Conservation (phyloP, 2,797 vertebrate species). For the Rhinophrynus dorsalis region DNA sequence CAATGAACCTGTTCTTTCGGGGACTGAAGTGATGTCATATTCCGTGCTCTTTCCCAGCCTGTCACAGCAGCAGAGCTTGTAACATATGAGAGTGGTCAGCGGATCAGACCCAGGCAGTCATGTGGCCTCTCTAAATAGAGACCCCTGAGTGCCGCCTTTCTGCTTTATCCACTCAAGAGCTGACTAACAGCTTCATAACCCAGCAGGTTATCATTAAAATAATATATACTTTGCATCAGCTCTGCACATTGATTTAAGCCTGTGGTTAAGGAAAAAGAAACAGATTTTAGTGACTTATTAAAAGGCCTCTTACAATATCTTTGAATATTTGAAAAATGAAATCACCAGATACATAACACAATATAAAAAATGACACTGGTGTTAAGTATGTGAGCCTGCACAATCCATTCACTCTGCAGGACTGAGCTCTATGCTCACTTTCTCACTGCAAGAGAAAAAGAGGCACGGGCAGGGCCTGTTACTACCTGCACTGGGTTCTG, state of each 20-base stretch:
- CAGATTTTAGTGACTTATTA: constrained; percentile 47
- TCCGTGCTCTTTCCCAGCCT: neutral
- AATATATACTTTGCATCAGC: constrained; percentile 48
- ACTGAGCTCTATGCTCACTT: neutral
- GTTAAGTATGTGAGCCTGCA: constrained; percentile 23
- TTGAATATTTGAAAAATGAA: constrained; percentile 46
- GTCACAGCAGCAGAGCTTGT: neutral
- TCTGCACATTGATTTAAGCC: constrained; percentile 47
- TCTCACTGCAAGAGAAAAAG: neutral
- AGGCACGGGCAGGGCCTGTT: neutral
- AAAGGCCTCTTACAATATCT: constrained; percentile 40
- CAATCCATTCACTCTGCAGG: constrained; percentile 27
- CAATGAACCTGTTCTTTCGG: constrained; percentile 3
- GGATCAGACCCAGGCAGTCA: constrained; percentile 8
- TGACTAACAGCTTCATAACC: constrained; percentile 47
- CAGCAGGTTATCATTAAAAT: constrained; percentile 50
- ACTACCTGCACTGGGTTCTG: too few species aligned
- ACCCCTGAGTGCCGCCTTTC: constrained; percentile 32
- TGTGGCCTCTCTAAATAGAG: constrained; percentile 14
- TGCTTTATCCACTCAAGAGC: constrained; percentile 44
- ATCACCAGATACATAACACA: constrained; percentile 41
- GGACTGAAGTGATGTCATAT: constrained; percentile 17
- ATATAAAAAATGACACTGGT: constrained; percentile 40
- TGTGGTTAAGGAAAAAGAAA: constrained; percentile 49
- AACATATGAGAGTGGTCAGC: constrained; percentile 32